Evolutionary conservation across 1,140 invertebrate species (phyloP).

Genomic region (Meloidogyne floridensis): DNA sequence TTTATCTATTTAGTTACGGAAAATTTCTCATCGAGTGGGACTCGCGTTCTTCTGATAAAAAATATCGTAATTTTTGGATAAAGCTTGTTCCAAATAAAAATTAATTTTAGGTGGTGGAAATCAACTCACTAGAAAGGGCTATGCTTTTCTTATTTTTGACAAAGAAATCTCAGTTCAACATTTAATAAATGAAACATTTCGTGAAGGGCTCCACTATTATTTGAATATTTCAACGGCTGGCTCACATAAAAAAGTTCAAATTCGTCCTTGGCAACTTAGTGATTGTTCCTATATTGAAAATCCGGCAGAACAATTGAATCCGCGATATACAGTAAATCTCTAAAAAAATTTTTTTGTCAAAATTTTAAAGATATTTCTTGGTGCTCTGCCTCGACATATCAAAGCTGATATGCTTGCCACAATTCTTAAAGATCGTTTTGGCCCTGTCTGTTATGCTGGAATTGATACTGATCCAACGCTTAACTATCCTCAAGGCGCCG

Average conservation of each 20-base stretch:
- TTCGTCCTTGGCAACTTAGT: slow-evolving; percentile 92
- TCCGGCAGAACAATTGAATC: slow-evolving; percentile 72
- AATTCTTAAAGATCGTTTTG: slow-evolving; percentile 78
- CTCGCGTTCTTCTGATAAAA: slow-evolving; percentile 3
- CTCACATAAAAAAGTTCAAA: slow-evolving; percentile 28
- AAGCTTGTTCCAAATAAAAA: background rate
- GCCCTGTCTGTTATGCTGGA: slow-evolving; percentile 88
- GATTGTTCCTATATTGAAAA: slow-evolving; percentile 97
- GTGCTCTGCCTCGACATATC: slow-evolving; percentile 92
- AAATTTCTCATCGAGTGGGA: slow-evolving; percentile 81
- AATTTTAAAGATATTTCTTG: slow-evolving; percentile 79
- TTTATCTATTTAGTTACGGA: slow-evolving; percentile 89
- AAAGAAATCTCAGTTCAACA: slow-evolving; percentile 91
- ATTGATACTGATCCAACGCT: slow-evolving; percentile 99
- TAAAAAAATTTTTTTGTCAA: background rate
- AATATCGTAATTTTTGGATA: background rate
- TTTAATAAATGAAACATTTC: slow-evolving; percentile 90
- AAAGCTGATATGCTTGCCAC: slow-evolving; percentile 77
- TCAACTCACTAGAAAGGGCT: slow-evolving; percentile 65
- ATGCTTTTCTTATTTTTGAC: slow-evolving; percentile 75
- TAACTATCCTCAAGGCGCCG: slow-evolving; percentile 98
- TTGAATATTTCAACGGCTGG: slow-evolving; percentile 87
- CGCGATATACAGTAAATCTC: background rate
- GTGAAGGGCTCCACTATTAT: slow-evolving; percentile 95
- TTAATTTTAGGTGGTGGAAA: background rate